phyloP scores from a whole-genome alignment of 2,888 invertebrate genomes.

The Seira musarum region DNA sequence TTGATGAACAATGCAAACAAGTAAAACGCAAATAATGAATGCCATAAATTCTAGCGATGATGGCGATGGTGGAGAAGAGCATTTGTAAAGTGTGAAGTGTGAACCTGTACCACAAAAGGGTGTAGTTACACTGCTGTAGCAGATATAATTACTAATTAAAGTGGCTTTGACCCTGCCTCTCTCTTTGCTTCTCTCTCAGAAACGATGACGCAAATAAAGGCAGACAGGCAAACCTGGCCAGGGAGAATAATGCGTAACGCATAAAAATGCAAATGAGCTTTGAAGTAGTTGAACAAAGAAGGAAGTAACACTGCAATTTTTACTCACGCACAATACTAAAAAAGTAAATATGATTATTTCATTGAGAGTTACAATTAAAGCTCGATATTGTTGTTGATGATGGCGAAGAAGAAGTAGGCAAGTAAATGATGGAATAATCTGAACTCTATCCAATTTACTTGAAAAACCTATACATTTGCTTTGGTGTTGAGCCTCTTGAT shows the following conservation, averaged over 20 bases:
- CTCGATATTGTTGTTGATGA: neutral
- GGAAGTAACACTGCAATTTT: conserved; percentile 19
- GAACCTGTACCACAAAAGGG: conserved; percentile 46
- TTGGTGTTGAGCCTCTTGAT: conserved; percentile 47
- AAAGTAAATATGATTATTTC: conserved; percentile 5
- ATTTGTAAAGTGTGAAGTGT: no score
- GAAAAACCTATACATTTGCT: conserved; percentile 20
- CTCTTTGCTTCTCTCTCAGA: conserved; percentile 11
- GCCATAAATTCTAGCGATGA: no score
- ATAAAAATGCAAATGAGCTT: conserved; percentile 20
- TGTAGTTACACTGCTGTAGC: conserved; percentile 43
- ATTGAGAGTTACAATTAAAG: neutral
- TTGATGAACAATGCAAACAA: neutral
- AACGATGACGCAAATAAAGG: neutral
- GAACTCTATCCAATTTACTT: neutral
- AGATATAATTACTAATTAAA: conserved; percentile 59
- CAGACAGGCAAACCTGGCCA: conserved; percentile 19
- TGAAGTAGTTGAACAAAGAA: conserved; percentile 3
- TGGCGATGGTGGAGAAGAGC: neutral
- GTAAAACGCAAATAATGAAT: no score
- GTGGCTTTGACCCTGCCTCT: conserved; percentile 61
- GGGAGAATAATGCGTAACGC: neutral
- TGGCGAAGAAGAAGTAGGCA: neutral
- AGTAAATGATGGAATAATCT: no score
- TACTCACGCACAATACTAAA: conserved; percentile 20